Base-by-base conservation (phyloP, 2,113 vertebrate species). In the Chaetodon auriga region DNA sequence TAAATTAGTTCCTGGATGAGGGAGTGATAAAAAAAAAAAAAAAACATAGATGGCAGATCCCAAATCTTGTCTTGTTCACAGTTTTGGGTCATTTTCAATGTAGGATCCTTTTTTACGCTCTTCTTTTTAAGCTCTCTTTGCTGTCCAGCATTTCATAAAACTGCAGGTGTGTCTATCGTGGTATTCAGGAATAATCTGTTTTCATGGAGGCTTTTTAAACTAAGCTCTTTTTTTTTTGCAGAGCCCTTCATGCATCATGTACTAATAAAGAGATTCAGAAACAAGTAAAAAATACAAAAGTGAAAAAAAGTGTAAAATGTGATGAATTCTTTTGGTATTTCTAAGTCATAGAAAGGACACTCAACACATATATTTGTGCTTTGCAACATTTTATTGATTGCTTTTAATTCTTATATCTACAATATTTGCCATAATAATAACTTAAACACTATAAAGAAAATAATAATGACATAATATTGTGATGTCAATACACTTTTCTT, bases 301-400 rank as follows among this genome's bases (percentile, higher is more conserved):
- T n/a, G n/a, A n/a, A n/a, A n/a, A n/a, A n/a, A n/a, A n/a, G 10
- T 19, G 60, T 14, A 38, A 49, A 61, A 36, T 49, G 30, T 8
- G 30, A 18, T 1, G 43, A 25, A n/a, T n/a, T n/a, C n/a, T n/a
- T n/a, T n/a, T n/a, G n/a, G n/a, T n/a, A n/a, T n/a, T n/a, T n/a
- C n/a, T n/a, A n/a, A n/a, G n/a, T n/a, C n/a, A n/a, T 54, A 23
- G 12, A 80, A 62, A 73, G 19, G 9, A 14, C 35, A 82, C 60
- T n/a, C 35, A 81, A 63, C 51, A 63, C 69, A 54, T 35, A 12
- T 3, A 18, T 55, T 46, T 63, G 3, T 79, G 57, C 73, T 81
- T 83, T 75, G 35, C 68, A 84, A 78, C 5, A 68, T 85, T 93
- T 92, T 87, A 92, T 91, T 90, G 15, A 83, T 62, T 87, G 65